phyloP scores from a whole-genome alignment of 2,797 vertebrate species.

The Coccyzus lansbergi region DNA sequence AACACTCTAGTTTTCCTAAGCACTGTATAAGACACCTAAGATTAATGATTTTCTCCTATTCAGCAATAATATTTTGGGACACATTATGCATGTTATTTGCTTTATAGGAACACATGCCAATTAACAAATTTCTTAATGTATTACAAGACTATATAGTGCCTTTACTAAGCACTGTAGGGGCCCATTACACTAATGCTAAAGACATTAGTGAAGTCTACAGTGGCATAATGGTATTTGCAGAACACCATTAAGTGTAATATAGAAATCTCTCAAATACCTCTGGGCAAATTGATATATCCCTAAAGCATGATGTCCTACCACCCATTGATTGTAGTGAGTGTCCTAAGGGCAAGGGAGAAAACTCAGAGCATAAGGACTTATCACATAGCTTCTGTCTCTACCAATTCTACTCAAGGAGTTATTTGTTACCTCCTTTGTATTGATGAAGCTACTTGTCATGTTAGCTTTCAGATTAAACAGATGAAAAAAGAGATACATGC shows the following conservation, averaged over 20 bases:
- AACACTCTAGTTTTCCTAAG: not conserved
- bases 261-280: not conserved
- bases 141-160: not conserved
- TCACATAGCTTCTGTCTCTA: rapidly evolving
- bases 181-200: not conserved
- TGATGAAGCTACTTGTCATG: not conserved
- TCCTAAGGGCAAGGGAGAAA: not conserved
- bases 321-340: not conserved
- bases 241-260: not conserved
- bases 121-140: not conserved
- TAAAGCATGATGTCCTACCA: not conserved
- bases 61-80: not conserved
- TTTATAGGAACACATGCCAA: not conserved
- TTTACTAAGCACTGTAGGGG: not conserved
- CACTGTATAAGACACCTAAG: not conserved
- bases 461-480: not conserved
- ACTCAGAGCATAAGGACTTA: not conserved
- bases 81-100: not conserved
- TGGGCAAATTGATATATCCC: not conserved
- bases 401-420: not conserved
- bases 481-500: not conserved
- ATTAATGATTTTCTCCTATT: not conserved
- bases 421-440: not conserved
- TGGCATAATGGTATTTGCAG: not conserved
- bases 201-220: not conserved